These are phyloP conservation scores for Tor tambroides DNA, from an alignment of 2,113 vertebrate species.

Conservation along the genomic window DNA sequence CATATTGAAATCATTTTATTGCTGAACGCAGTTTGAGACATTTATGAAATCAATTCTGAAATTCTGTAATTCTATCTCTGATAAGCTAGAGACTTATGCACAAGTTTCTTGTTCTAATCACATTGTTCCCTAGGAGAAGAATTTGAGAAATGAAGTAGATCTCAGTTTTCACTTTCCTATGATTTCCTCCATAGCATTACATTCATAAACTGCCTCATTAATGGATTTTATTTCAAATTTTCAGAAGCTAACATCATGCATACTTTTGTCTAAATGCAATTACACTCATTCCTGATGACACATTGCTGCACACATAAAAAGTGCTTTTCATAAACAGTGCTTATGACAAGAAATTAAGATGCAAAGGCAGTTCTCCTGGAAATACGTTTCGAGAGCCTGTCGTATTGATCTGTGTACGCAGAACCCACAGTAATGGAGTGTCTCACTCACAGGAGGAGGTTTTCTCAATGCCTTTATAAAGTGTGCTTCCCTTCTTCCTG, in stretches of 20 bases:
- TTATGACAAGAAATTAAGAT: constrained; percentile 28
- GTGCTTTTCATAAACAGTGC: too few species aligned
- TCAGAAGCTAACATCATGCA: neutral
- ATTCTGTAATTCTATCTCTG: too few species aligned
- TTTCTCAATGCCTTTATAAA: neutral
- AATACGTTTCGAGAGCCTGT: neutral
- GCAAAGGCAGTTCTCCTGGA: neutral
- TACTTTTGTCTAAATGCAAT: neutral
- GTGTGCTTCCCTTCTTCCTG: neutral
- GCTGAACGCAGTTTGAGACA: neutral
- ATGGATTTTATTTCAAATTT: neutral
- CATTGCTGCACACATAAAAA: neutral
- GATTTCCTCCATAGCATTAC: too few species aligned
- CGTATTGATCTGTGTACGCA: constrained; percentile 13
- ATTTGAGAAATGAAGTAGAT: too few species aligned
- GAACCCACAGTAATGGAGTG: neutral
- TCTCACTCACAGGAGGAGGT: constrained; percentile 1
- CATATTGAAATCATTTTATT: neutral
- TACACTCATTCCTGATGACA: neutral
- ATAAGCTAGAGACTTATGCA: too few species aligned
- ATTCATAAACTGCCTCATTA: too few species aligned
- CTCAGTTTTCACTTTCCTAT: too few species aligned
- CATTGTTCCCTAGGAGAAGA: too few species aligned
- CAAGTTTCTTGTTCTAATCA: neutral
- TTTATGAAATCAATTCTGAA: neutral